Conservation (phyloP, 2,888 invertebrate species). For the Melieria omissa region DNA sequence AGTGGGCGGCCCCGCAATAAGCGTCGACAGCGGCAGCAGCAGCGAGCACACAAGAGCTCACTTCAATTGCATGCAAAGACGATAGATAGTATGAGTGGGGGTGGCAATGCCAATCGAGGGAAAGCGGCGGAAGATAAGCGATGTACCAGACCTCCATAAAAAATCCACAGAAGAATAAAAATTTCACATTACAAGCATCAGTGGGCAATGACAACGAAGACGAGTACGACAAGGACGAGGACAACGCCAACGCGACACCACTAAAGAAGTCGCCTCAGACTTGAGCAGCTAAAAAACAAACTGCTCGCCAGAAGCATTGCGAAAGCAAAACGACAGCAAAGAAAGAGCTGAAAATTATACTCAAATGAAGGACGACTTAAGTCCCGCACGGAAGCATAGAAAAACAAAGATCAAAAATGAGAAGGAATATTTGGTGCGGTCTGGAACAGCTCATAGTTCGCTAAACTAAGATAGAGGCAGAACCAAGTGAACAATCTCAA, state of each 20-base stretch:
- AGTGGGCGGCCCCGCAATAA: not conserved
- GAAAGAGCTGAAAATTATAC: not conserved
- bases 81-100: not conserved
- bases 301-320: not conserved
- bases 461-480: no score
- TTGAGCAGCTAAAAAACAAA: not conserved
- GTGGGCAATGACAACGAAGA: constrained; percentile 1
- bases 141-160: not conserved
- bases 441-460: no score
- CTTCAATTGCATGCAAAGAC: not conserved
- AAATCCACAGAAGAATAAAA: constrained; percentile 17
- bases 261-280: not conserved
- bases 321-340: not conserved
- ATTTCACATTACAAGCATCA: constrained; percentile 30
- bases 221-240: no score
- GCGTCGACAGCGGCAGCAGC: not conserved
- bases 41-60: not conserved
- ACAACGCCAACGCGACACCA: not conserved
- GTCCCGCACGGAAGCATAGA: not conserved
- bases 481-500: no score
- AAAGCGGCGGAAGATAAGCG: not conserved
- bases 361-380: not conserved
- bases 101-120: constrained; percentile 8
- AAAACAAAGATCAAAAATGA: not conserved
- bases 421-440: not conserved